Conservation (phyloP, 2,797 vertebrate genomes). For the Spinibarbus caldwelli region DNA sequence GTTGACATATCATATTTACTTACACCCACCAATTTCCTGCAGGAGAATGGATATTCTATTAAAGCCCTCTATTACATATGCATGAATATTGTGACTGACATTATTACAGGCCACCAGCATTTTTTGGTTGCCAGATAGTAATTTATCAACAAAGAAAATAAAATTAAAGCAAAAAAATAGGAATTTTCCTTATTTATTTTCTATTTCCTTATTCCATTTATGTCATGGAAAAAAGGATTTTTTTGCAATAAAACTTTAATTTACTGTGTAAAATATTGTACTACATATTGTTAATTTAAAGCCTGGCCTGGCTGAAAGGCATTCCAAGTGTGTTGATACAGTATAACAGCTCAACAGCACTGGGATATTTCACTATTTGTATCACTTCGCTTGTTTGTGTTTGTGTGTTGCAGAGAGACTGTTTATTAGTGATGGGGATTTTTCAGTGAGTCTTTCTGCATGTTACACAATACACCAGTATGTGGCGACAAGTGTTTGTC, state of each 20-base stretch:
- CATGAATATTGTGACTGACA: slow-evolving; percentile 1
- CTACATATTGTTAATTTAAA: background rate
- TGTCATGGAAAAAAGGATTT: background rate
- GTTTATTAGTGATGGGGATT: background rate
- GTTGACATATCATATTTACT: slow-evolving; percentile 66
- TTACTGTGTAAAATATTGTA: background rate
- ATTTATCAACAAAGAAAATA: background rate
- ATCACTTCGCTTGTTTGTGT: background rate
- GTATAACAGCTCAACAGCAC: background rate
- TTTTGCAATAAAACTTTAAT: background rate
- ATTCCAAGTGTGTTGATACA: background rate
- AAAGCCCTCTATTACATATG: slow-evolving; percentile 23
- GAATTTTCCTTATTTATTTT: background rate
- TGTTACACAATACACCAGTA: background rate
- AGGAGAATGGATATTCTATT: slow-evolving; percentile 25
- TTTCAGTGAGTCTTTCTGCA: background rate
- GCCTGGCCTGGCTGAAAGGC: background rate
- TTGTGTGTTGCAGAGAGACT: background rate
- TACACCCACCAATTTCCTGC: slow-evolving; percentile 9
- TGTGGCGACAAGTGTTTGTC: too few species aligned
- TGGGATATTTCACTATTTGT: background rate
- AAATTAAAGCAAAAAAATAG: background rate
- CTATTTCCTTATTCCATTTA: background rate
- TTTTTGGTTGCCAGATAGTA: background rate
- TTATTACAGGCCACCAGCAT: slow-evolving; percentile 13